Evolutionary conservation across 1,140 invertebrate genomes (phyloP), one percentile per base, ranked within the genome.

Genomic region (Zaprionus ornatus): DNA sequence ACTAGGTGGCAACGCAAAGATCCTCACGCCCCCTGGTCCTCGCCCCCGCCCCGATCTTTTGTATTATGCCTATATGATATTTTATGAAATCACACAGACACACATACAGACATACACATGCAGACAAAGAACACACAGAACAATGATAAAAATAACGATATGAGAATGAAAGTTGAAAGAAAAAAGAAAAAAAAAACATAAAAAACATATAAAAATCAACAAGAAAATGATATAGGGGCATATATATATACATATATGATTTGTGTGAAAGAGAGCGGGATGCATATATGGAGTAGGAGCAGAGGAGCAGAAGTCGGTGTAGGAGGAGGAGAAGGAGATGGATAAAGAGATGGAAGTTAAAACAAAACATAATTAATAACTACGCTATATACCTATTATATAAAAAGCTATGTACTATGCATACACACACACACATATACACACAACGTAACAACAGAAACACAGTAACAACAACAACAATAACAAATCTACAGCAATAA

Each of bases 1-100:
- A 92, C 74, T 92, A 92, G 92, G 69, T 27, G 63, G 32, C 29
- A 32, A 32, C 7, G 29, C 29, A 32, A 32, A 32, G 9, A 32
- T 32, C 29, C 29, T 10, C 29, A 32, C 29, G 2, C 29, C 29
- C 7, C 29, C 29, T 32, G 29, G 9, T 3, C 27, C 27, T 1
- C 27, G 6, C 27, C 29, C 29, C 54, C 25, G 32, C n/a, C 25
- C 19, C 35, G 48, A n/a, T 67, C 35, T 62, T 45, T 48, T 66
- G 54, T 77, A 45, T 63, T 74, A 74, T 74, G 69, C 67, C 74
- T 64, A 72, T 65, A 72, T 72, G 69, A 76, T 76, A 76, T 72
- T 76, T 72, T 54, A 76, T 50, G 65, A 64, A 62, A 62, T 23
- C 55, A 55, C 48, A 27, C 63, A 17, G 13, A 19, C 29, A 21